A percentile compares a stretch with the other conserved stretches of the same genome.
These are phyloP conservation scores for Pseudolaguvia tuberculata DNA, from an alignment of 2,113 vertebrate species.

Conservation along the genomic window DNA sequence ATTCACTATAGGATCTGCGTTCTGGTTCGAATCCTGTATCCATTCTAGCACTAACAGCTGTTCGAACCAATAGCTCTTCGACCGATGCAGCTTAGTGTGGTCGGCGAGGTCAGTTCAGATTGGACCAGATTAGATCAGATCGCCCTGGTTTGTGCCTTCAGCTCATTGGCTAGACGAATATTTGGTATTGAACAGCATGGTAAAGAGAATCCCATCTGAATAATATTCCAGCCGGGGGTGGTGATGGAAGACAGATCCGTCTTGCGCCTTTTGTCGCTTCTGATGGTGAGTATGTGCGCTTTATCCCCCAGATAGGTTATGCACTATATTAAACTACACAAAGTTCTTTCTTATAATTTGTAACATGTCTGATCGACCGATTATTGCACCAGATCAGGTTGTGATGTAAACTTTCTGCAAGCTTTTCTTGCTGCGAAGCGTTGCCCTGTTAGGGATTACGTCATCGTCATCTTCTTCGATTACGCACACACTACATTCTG, in stretches of 20 bases:
- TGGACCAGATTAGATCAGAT: not conserved
- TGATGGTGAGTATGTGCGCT: constrained; percentile 24
- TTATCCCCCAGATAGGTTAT: not conserved
- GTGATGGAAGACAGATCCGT: constrained; percentile 30
- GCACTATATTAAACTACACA: not conserved
- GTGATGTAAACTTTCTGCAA: constrained; percentile 3
- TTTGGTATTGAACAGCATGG: constrained; percentile 15
- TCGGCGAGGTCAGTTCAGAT: not conserved
- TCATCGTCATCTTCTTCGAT: constrained; percentile 3
- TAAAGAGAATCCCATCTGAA: constrained; percentile 1
- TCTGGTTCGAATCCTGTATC: not conserved
- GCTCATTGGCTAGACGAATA: constrained; percentile 25
- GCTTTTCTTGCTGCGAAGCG: not conserved
- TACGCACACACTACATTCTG: not conserved
- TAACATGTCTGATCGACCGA: not conserved
- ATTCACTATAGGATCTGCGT: not conserved
- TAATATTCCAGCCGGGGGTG: constrained; percentile 1
- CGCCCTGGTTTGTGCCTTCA: constrained; percentile 2
- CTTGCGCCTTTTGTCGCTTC: constrained; percentile 18
- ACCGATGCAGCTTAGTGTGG: not conserved
- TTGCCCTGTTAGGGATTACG: not conserved
- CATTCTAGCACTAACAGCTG: not conserved
- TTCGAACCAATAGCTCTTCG: not conserved
- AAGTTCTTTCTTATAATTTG: not conserved
- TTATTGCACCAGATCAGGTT: not conserved